A percentile compares a stretch with the other conserved stretches of the same genome.
These are phyloP conservation scores for Tuta absoluta DNA, from an alignment of 2,888 invertebrate species.

Conservation along the genomic window DNA sequence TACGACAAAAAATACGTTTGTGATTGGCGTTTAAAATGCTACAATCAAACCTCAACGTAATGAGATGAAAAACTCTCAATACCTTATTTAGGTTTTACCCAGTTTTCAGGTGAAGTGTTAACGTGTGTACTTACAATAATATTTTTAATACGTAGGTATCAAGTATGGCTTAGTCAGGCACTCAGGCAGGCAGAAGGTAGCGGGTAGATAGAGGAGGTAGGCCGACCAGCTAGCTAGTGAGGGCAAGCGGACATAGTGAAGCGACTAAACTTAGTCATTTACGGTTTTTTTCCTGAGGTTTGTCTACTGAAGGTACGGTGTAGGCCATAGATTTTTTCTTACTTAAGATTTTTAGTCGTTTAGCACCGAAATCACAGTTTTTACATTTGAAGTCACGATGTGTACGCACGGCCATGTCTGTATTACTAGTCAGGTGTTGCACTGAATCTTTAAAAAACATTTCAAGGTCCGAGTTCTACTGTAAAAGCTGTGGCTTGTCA, in stretches of 20 bases:
- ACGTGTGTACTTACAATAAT: slow-evolving; percentile 27
- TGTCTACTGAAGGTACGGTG: slow-evolving; percentile 68
- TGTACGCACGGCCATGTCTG: slow-evolving; percentile 42
- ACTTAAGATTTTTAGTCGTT: slow-evolving; percentile 32
- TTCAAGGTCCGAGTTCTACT: slow-evolving; percentile 39
- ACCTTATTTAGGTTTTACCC: slow-evolving; percentile 16
- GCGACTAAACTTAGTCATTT: slow-evolving; percentile 58
- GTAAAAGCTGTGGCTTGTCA: slow-evolving; percentile 65
- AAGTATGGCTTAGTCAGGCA: slow-evolving; percentile 77
- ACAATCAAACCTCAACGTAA: not conserved
- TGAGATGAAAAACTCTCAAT: not conserved
- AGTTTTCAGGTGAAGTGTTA: slow-evolving; percentile 23
- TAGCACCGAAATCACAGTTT: slow-evolving; percentile 70
- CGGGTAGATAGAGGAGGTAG: slow-evolving; percentile 68
- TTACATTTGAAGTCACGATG: slow-evolving; percentile 59
- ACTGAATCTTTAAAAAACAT: slow-evolving; percentile 29
- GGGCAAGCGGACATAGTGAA: slow-evolving; percentile 71
- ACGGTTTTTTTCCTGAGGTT: slow-evolving; percentile 62
- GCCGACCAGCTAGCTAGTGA: slow-evolving; percentile 73
- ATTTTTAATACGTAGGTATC: slow-evolving; percentile 78
- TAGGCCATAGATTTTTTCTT: slow-evolving; percentile 58
- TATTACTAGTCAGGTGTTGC: slow-evolving; percentile 32
- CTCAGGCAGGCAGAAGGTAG: slow-evolving; percentile 77
- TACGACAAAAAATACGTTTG: not conserved
- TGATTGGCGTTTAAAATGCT: not conserved